These are phyloP conservation scores for Burhinus bistriatus DNA, from an alignment of 2,113 vertebrate species.

Conservation along the genomic window DNA sequence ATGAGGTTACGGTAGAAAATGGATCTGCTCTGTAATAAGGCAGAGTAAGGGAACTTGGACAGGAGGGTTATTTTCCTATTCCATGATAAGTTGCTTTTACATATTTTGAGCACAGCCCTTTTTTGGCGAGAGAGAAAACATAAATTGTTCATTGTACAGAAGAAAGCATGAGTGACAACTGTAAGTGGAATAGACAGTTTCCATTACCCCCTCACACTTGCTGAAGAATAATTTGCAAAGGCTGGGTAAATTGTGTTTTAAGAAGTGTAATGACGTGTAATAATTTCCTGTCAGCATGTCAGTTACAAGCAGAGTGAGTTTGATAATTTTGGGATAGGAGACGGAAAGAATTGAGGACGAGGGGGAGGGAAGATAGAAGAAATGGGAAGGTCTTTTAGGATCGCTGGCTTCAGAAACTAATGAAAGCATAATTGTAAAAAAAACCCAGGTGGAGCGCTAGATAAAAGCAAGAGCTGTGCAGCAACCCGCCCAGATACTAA, in stretches of 20 bases:
- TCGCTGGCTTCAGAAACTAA: conserved; percentile 49
- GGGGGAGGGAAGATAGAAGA: neutral
- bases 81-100: neutral
- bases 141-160: conserved; percentile 58
- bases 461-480: conserved; percentile 61
- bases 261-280: conserved; percentile 85
- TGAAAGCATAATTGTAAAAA: conserved; percentile 49
- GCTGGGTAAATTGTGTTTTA: conserved; percentile 86
- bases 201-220: conserved; percentile 78
- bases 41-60: neutral
- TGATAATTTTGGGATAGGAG: conserved; percentile 51
- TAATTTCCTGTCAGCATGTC: conserved; percentile 84
- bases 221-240: conserved; percentile 81
- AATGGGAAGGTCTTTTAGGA: conserved; percentile 35
- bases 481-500: conserved; percentile 56
- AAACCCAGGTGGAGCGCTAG: conserved; percentile 60
- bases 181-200: conserved; percentile 83
- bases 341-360: neutral
- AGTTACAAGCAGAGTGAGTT: conserved; percentile 69
- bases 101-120: neutral
- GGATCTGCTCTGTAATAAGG: neutral
- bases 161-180: conserved; percentile 61
- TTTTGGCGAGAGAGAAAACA: conserved; percentile 35
- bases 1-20: conserved; percentile 21
- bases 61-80: neutral